These are phyloP conservation scores for Podilymbus podiceps DNA, from an alignment of 2,113 vertebrate species.

Conservation along the genomic window DNA sequence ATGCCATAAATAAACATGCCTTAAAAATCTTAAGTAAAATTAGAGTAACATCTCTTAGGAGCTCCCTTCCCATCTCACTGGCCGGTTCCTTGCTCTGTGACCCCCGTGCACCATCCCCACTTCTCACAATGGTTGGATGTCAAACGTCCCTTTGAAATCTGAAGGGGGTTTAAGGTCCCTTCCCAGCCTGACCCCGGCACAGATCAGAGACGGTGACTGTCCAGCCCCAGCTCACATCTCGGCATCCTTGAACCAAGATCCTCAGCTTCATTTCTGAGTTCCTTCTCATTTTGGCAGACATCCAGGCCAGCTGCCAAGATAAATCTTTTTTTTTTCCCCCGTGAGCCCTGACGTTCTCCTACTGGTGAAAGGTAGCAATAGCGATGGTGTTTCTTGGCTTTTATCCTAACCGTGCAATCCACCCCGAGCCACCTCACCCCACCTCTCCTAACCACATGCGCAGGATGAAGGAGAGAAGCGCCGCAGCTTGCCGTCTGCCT, in stretches of 20 bases:
- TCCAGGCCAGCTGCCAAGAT: slow-evolving; percentile 44
- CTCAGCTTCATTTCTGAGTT: background rate
- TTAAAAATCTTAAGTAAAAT: background rate
- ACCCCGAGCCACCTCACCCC: background rate
- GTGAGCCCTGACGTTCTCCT: background rate
- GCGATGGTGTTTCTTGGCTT: slow-evolving; percentile 29
- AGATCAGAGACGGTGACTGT: background rate
- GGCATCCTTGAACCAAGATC: background rate
- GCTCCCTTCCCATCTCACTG: background rate
- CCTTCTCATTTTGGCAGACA: slow-evolving; percentile 10
- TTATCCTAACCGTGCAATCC: slow-evolving; percentile 17
- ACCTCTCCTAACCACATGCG: background rate
- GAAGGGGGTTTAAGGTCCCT: background rate
- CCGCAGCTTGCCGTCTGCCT: background rate
- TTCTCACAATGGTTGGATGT: accelerated
- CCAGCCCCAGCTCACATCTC: background rate
- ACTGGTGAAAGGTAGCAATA: background rate
- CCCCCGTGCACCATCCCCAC: background rate
- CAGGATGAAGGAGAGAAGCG: background rate
- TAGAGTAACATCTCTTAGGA: background rate
- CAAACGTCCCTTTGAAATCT: background rate
- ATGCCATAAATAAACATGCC: background rate
- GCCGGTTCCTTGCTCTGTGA: background rate
- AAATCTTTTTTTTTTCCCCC: background rate
- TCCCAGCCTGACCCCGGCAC: background rate